Percentiles rank a stretch among this genome's conserved stretches.
These are phyloP conservation scores for Dugesia japonica DNA, from an alignment of 2,888 invertebrate species.

Conservation along the genomic window DNA sequence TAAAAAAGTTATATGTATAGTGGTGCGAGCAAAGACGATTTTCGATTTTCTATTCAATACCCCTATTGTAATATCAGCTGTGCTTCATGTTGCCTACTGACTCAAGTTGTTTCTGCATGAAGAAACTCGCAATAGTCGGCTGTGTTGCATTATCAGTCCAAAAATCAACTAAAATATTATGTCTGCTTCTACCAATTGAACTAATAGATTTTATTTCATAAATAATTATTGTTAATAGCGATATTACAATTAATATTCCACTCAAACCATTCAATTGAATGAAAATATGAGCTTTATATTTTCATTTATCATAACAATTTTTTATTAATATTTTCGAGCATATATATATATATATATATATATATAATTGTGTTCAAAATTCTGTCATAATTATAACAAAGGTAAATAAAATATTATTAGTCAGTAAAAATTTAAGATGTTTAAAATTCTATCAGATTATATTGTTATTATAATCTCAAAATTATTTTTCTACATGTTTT, in stretches of 20 bases:
- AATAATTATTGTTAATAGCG: conserved; percentile 13
- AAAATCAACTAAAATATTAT: conserved; percentile 8
- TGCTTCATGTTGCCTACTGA: conserved; percentile 20
- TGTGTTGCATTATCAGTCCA: not conserved
- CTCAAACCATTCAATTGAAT: conserved; percentile 11
- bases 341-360: not conserved
- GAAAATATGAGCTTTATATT: not conserved
- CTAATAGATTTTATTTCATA: conserved; percentile 11
- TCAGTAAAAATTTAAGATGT: too few relatives aligned
- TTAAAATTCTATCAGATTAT: too few relatives aligned
- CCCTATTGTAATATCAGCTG: conserved; percentile 16
- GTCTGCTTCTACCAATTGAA: conserved; percentile 8
- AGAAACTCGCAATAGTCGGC: conserved; percentile 17
- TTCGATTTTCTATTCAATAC: conserved; percentile 11
- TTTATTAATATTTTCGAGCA: not conserved
- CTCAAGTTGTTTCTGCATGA: conserved; percentile 20
- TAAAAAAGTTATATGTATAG: not conserved
- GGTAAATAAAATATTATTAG: too few relatives aligned
- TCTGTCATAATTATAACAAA: too few relatives aligned
- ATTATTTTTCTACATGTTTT: too few relatives aligned
- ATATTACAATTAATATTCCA: conserved; percentile 20
- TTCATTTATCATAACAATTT: not conserved
- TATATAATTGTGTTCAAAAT: too few relatives aligned
- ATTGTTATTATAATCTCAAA: too few relatives aligned
- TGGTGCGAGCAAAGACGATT: conserved; percentile 8